Base-by-base conservation (phyloP, 1,140 invertebrate species). In the Cyphomyrmex costatus region DNA sequence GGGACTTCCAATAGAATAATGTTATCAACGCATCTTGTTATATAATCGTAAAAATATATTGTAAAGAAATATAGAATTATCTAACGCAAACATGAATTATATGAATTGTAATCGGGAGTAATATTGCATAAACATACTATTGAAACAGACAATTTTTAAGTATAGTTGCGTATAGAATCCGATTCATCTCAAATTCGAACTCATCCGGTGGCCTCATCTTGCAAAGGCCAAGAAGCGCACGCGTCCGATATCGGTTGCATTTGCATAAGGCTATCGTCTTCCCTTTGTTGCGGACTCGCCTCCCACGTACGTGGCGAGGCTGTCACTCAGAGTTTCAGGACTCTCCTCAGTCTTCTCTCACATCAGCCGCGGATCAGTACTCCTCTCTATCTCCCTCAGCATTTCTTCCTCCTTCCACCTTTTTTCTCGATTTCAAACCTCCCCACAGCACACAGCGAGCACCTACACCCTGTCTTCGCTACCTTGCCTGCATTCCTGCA, bases 401-500 rank as follows among this genome's bases (percentile, higher is more conserved):
- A 27, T 58, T 68, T 86, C 27, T 46, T 87, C 60, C 83, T 36
- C 76, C 76, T n/a, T 36, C 65, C 71, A 76, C 60, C 66, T 80
- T 74, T 91, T 90, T 86, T 86, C 85, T 92, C 92, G 91, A 92
- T 88, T 93, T 91, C 89, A 90, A 94, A 93, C 93, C 93, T 94
- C 94, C 74, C 88, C 49, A 63, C 79, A 21, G 65, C 80, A 61
- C 19, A 36, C 8, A 65, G 79, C 68, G 36, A 63, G 87, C 86
- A 77, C 92, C 91, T 94, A 91, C 92, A 94, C 93, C 93, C 93
- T 91, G 85, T 91, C 88, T 92, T 92, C 91, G 90, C 91, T 93
- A 91, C 88, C 89, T 92, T 93, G 88, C 91, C 93, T 86, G 91
- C 93, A 95, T 95, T 95, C 94, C 94, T 95, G 94, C 94, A 95